phyloP scores from a whole-genome alignment of 1,140 invertebrate species.

The Drosophila burlai region DNA sequence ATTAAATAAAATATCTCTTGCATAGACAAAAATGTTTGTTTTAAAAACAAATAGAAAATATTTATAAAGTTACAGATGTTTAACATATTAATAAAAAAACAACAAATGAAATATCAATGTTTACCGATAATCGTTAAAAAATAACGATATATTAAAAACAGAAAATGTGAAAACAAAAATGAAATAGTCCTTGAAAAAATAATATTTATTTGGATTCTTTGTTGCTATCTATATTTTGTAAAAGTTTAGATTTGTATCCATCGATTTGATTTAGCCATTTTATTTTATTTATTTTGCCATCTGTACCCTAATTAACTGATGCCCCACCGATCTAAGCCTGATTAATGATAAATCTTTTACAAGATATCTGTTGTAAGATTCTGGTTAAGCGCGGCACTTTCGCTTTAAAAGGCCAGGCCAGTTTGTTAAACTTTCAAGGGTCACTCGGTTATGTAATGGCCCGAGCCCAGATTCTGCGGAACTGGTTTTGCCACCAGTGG shows the following conservation, averaged over 20 bases:
- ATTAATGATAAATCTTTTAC: conserved; percentile 31
- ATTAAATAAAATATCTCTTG: not conserved
- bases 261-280: not conserved
- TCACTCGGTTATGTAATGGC: conserved; percentile 70
- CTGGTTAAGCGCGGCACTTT: conserved; percentile 45
- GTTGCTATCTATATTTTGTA: too few relatives aligned
- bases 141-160: too few relatives aligned
- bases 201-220: not conserved
- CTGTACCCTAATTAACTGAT: not conserved
- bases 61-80: too few relatives aligned
- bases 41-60: not conserved
- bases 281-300: not conserved
- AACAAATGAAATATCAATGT: not conserved
- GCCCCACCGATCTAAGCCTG: conserved; percentile 11
- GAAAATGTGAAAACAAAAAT: too few relatives aligned
- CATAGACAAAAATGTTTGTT: not conserved
- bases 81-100: too few relatives aligned
- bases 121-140: too few relatives aligned
- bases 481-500: conserved; percentile 58
- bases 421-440: conserved; percentile 66
- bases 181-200: not conserved
- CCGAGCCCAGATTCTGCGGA: conserved; percentile 59
- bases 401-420: conserved; percentile 55
- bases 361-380: conserved; percentile 34
- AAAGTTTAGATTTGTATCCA: not conserved